A percentile compares a stretch with the other conserved stretches of the same genome.
Evolutionary conservation across 2,113 vertebrate genomes (phyloP).

Genomic region (Gnathonemus longibarbis): DNA sequence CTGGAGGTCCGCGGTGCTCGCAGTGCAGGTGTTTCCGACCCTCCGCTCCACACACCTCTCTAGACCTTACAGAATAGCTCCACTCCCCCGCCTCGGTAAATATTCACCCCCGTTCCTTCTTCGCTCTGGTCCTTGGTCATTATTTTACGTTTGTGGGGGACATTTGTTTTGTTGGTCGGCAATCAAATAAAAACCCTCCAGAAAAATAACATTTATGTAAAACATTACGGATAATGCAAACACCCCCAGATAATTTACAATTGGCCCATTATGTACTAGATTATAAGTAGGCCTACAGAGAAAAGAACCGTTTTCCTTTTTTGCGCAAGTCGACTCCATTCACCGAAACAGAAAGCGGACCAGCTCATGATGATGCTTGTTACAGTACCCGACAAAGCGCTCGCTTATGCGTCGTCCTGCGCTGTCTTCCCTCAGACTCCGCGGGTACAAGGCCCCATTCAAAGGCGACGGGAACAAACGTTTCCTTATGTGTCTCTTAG

Average conservation of each 20-base stretch:
- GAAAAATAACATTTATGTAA: not conserved
- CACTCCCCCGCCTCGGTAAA: not conserved
- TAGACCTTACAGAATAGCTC: not conserved
- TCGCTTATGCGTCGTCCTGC: slow-evolving; percentile 64
- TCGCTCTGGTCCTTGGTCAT: not conserved
- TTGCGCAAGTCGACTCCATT: not conserved
- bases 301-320: not conserved
- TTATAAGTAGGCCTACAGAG: not conserved
- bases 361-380: not conserved
- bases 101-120: not conserved
- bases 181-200: not conserved
- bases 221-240: not conserved
- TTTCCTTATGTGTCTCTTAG: slow-evolving; percentile 77
- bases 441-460: slow-evolving; percentile 85
- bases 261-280: not conserved
- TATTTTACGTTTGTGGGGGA: not conserved
- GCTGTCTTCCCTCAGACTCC: slow-evolving; percentile 65
- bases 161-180: not conserved
- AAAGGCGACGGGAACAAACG: slow-evolving; percentile 79
- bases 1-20: not conserved
- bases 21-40: not conserved
- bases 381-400: slow-evolving; percentile 22
- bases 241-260: not conserved
- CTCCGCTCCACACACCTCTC: not conserved
- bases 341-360: not conserved